These are phyloP conservation scores for Drosophila incognita DNA, from an alignment of 2,888 invertebrate genomes.

Conservation along the genomic window DNA sequence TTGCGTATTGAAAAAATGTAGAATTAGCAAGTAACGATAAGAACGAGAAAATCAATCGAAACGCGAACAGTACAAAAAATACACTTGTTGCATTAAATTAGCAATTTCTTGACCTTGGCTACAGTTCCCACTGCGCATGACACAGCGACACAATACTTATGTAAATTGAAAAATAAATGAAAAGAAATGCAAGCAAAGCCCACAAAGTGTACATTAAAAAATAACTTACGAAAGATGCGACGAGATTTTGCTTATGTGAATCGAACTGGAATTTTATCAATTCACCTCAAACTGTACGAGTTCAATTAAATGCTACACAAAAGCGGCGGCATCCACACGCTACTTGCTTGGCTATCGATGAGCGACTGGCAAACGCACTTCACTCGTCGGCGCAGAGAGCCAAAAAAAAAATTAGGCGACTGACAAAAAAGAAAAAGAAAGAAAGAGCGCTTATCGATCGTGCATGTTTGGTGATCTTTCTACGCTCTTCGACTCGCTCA, in stretches of 20 bases:
- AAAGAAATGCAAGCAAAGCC: slow-evolving; percentile 5
- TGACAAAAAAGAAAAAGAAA: slow-evolving; percentile 11
- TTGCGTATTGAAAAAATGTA: slow-evolving; percentile 24
- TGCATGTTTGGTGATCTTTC: slow-evolving; percentile 12
- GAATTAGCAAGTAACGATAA: slow-evolving; percentile 27
- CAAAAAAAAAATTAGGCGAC: slow-evolving; percentile 5
- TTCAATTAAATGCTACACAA: slow-evolving; percentile 33
- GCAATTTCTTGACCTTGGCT: slow-evolving; percentile 57
- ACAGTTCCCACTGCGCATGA: slow-evolving; percentile 62
- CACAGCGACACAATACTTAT: slow-evolving; percentile 54
- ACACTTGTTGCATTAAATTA: slow-evolving; percentile 66
- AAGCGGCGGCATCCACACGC: slow-evolving; percentile 11
- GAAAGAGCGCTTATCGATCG: neutral
- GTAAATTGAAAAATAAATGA: slow-evolving; percentile 46
- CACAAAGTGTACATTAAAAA: slow-evolving; percentile 14
- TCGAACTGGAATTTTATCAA: neutral
- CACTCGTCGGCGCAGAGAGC: neutral
- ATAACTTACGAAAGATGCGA: slow-evolving; percentile 16
- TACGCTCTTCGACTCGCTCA: neutral
- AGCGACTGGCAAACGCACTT: slow-evolving; percentile 55
- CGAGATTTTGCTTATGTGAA: slow-evolving; percentile 6
- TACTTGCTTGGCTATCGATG: slow-evolving; percentile 44
- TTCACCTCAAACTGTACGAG: slow-evolving; percentile 6
- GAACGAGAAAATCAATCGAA: neutral
- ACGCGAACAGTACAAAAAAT: slow-evolving; percentile 15